Evolutionary conservation across 2,797 vertebrate genomes (phyloP), one percentile per base, ranked within the genome.

Genomic region (Gallinago solitaria): DNA sequence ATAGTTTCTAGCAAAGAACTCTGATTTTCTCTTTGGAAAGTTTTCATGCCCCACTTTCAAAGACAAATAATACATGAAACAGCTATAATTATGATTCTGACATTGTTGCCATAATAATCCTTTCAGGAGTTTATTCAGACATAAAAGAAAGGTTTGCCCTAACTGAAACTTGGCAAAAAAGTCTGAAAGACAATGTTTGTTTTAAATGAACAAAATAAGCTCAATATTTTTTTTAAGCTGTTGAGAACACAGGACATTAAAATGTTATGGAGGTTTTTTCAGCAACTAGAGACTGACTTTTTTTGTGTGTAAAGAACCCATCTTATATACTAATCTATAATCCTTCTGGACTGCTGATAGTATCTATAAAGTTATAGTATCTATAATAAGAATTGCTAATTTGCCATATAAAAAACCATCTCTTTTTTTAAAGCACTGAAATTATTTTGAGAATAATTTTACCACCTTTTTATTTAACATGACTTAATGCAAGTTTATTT

Each of bases 1-100:
- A 96, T 73, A 64, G 76, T 73, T 96, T 87, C 91, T 76, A 83
- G 64, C 65, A 94, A 95, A 86, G 61, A 94, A 87, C 41, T 93
- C 63, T 59, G 57, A 48, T 94, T 96, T 95, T 89, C 33, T 68
- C 73, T 93, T 28, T 13, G 76, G 83, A 94, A 95, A 93, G 51
- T 64, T 95, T 83, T 93, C 54, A 51, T 47, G 53, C 47, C 48
- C 83, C 69, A 83, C 25, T 74, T 96, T 95, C 81, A 94, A 87
- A 94, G 75, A 89, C 59, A 96, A 95, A 93, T 95, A 94, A 86
- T 50, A 82, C 57, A 83, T 1, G 1, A 69, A 87, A 63, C 43
- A 57, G 69, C 83, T 96, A 79, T 93, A 89, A 96, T 86, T 94
- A 74, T 60, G 17, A 89, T 53, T 68, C 81, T 94, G 93, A 89